Evolutionary conservation across 2,113 vertebrate genomes (phyloP).

Genomic region (Sula dactylatra): DNA sequence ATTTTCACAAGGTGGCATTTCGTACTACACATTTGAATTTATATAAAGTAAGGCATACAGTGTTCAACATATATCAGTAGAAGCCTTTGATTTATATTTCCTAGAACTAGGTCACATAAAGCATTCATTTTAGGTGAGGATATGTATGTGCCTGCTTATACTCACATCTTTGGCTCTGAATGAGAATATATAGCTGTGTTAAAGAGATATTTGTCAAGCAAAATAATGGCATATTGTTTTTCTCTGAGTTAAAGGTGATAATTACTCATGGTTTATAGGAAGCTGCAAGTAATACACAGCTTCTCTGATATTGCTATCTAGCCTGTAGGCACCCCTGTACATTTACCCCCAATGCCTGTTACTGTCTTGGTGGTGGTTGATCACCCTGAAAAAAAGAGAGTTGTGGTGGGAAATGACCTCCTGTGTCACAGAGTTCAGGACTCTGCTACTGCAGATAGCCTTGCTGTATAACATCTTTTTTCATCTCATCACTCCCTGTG

Average conservation of each 20-base stretch:
- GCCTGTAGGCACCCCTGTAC: background rate
- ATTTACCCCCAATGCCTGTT: background rate
- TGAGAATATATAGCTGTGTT: background rate
- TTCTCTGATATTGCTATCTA: background rate
- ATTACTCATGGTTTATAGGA: conserved; percentile 18
- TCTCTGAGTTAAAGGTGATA: conserved; percentile 8
- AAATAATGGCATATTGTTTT: conserved; percentile 24
- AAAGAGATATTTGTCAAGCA: conserved; percentile 14
- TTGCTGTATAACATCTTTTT: background rate
- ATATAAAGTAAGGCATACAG: conserved; percentile 21
- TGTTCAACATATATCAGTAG: conserved; percentile 14
- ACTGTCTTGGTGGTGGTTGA: background rate
- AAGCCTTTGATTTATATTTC: conserved; percentile 53
- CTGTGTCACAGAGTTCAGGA: background rate
- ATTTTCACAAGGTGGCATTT: conserved; percentile 39
- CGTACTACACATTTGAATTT: conserved; percentile 39
- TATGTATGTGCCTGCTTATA: background rate
- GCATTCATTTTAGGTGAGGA: conserved; percentile 19
- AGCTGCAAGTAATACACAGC: background rate
- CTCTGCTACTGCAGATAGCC: background rate
- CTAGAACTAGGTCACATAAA: conserved; percentile 36
- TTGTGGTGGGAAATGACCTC: background rate
- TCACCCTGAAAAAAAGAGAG: background rate
- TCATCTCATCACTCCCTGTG: background rate
- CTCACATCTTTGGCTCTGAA: background rate